Conservation (phyloP, 35 echinoderm and acorn worm genomes). For the Ophiothrix spiculata region DNA sequence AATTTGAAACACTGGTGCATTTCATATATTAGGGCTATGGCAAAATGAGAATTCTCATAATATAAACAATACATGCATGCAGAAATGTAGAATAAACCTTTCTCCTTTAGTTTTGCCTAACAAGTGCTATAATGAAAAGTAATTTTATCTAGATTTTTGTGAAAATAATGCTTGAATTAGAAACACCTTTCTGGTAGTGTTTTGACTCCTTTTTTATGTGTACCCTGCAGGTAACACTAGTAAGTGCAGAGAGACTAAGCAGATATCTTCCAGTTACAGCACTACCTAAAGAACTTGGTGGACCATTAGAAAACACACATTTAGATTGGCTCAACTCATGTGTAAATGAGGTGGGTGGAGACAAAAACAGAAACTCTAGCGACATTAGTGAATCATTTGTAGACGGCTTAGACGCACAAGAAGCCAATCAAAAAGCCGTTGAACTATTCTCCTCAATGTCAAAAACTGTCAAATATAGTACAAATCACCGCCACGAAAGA, state of each 20-base stretch:
- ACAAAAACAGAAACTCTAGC: constrained; percentile 81
- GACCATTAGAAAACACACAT: constrained; percentile 66
- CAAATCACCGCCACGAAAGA: constrained; percentile 23
- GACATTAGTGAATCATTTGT: constrained; percentile 73
- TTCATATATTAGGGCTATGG: no score
- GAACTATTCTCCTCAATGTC: constrained; percentile 60
- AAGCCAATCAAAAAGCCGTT: constrained; percentile 88
- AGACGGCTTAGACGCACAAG: constrained; percentile 53
- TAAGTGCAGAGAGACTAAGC: constrained; percentile 82
- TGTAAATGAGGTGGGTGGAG: constrained; percentile 50
- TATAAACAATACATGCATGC: no score
- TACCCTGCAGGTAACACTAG: constrained; percentile 69
- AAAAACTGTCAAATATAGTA: background rate
- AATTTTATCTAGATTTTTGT: no score
- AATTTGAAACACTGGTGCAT: no score
- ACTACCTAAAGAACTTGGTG: constrained; percentile 80
- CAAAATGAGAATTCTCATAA: no score
- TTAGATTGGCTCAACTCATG: constrained; percentile 91
- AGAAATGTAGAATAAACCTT: no score
- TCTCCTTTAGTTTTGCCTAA: no score
- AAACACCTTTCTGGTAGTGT: no score
- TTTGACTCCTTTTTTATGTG: no score
- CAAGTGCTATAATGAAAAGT: no score
- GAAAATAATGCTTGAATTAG: no score
- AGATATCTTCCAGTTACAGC: constrained; percentile 81